phyloP scores from a whole-genome alignment of 2,888 invertebrate genomes.

The Plutella xylostella region DNA sequence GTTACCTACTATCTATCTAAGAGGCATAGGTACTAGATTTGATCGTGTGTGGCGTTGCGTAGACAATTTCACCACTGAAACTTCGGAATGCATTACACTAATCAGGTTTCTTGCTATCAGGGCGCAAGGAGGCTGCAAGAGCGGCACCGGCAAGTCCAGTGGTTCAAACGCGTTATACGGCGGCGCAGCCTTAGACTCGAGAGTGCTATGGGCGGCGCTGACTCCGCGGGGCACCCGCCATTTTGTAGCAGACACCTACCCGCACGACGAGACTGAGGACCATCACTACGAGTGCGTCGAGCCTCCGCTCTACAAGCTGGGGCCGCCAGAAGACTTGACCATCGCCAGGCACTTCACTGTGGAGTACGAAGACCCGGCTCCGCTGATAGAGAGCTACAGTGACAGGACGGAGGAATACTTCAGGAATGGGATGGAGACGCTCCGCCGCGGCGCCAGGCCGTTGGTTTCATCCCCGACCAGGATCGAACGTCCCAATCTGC shows the following conservation, averaged over 20 bases:
- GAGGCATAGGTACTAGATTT: too few relatives aligned
- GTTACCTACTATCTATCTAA: not conserved
- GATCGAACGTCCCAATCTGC: conserved; percentile 85
- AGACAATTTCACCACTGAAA: too few relatives aligned
- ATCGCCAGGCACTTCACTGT: conserved; percentile 85
- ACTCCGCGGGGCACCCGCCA: conserved; percentile 86
- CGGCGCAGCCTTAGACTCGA: conserved; percentile 72
- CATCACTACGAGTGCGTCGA: conserved; percentile 81
- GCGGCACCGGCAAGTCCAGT: conserved; percentile 63
- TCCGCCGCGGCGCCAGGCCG: conserved; percentile 69
- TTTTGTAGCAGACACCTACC: conserved; percentile 76
- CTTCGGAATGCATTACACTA: too few relatives aligned
- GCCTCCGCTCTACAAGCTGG: conserved; percentile 61
- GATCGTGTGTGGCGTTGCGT: too few relatives aligned
- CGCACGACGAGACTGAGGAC: conserved; percentile 72
- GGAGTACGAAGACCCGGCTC: conserved; percentile 84
- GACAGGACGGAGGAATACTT: conserved; percentile 60
- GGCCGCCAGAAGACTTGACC: conserved; percentile 54
- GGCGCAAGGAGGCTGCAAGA: conserved; percentile 65
- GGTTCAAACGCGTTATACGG: conserved; percentile 57
- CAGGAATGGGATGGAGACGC: conserved; percentile 52
- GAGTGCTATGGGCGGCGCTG: conserved; percentile 85
- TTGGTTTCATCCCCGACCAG: conserved; percentile 83
- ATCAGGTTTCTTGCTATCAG: too few relatives aligned
- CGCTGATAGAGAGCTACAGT: conserved; percentile 79